phyloP scores from a whole-genome alignment of 1,140 invertebrate genomes.

The Penaeus vannamei region DNA sequence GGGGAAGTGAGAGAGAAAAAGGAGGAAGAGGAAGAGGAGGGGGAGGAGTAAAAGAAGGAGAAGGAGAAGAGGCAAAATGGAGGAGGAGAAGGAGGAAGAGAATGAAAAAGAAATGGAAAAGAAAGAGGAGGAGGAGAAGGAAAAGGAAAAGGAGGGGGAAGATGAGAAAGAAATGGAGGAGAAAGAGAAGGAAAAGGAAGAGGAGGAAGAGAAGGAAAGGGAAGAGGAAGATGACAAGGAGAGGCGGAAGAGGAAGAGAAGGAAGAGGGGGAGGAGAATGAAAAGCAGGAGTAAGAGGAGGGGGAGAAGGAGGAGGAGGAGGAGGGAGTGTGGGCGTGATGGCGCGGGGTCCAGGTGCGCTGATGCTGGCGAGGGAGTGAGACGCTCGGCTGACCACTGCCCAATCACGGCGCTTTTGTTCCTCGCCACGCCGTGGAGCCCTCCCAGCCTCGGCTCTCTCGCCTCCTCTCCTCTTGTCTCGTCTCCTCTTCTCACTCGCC shows the following conservation, averaged over 20 bases:
- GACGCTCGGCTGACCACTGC: too few species aligned
- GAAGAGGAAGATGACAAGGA: not conserved
- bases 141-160: not conserved
- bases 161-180: not conserved
- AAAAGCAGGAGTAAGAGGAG: not conserved
- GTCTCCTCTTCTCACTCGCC: not conserved
- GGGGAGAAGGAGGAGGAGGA: not conserved
- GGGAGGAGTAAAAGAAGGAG: too few species aligned
- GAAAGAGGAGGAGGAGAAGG: not conserved
- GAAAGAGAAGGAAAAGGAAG: not conserved
- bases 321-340: not conserved
- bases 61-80: too few species aligned
- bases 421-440: not conserved
- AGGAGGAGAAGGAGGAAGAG: too few species aligned
- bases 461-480: not conserved
- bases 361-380: not conserved
- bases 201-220: not conserved
- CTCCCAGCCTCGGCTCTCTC: constrained; percentile 20
- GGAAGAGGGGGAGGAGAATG: not conserved
- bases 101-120: too few species aligned
- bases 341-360: not conserved
- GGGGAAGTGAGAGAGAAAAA: too few species aligned
- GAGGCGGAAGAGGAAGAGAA: not conserved
- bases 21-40: too few species aligned
- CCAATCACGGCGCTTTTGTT: not conserved